Evolutionary conservation across 2,113 vertebrate species (phyloP), one percentile per base, ranked within the genome.

Genomic region (Atrichornis clamosus): DNA sequence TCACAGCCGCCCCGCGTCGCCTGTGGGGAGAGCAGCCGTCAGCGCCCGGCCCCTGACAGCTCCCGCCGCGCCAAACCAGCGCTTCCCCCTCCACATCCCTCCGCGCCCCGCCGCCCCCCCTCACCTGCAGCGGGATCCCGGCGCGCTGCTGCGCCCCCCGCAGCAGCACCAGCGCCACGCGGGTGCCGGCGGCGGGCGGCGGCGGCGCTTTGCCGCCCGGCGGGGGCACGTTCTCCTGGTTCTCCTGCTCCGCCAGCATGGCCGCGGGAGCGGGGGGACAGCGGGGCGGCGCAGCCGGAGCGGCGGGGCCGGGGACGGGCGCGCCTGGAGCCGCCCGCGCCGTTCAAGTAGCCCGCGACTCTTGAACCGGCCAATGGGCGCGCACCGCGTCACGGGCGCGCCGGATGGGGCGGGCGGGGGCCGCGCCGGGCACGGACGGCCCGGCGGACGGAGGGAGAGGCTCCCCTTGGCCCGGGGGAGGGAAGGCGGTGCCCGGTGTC

Each of bases 311-410:
- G 6, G 84, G 32, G 5, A 87, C n/a, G 32, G 73, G 27, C 65
- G 55, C 75, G 87, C 80, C 67, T 76, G 37, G 68, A 88, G 73
- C 92, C 89, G 92, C 93, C 93, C 93, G 89, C 95, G 95, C 98
- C 96, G 97, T 99, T 99, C 99, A 99, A 99, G 99, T 98, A 99
- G 98, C 99, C 98, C 99, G 99, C 99, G 99, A 99, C 98, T 98
- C 99, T 99, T 99, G 99, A 99, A 99, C 94, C 67, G 47, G 10
- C 99, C 99, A 99, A 99, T 99, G 44, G n/a, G 53, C 46, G 62
- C 7, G 44, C 35, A 27, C 26, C 6, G 59, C 76, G 86, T 73
- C 77, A 74, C 63, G 63, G 55, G 37, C 15, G 64, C 84, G 84
- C 74, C 84, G 73, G 73, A 77, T 68, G 73, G 73, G 73, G 74